Evolutionary conservation across 2,888 invertebrate genomes (phyloP).

Genomic region (Agrochola lota): DNA sequence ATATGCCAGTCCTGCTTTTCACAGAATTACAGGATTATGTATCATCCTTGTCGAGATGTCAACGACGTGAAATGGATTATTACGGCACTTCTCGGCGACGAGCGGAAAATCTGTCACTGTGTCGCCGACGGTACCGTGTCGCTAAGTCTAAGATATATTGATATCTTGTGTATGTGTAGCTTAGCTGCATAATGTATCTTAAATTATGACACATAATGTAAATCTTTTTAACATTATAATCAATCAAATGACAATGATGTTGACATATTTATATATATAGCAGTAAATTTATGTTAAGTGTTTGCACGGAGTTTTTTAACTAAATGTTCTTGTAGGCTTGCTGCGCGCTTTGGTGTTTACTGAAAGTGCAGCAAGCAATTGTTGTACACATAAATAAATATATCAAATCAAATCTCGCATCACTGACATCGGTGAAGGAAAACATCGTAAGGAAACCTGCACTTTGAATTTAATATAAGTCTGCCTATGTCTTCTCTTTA

Average conservation of each 20-base stretch:
- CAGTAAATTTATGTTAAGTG: too few species aligned
- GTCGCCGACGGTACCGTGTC: neutral
- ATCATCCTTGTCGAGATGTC: slow-evolving; percentile 54
- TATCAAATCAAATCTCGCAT: neutral
- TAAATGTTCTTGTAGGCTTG: too few species aligned
- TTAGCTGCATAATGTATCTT: slow-evolving; percentile 21
- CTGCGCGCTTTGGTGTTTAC: too few species aligned
- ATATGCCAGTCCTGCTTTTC: slow-evolving; percentile 14
- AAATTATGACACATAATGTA: neutral
- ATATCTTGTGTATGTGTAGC: slow-evolving; percentile 2
- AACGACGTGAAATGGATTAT: slow-evolving; percentile 55
- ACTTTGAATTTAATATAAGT: too few species aligned
- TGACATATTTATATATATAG: too few species aligned
- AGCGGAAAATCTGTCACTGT: slow-evolving; percentile 53
- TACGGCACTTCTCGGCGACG: slow-evolving; percentile 26
- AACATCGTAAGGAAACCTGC: neutral
- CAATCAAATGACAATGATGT: neutral
- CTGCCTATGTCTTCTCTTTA: too few species aligned
- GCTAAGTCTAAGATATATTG: slow-evolving; percentile 26
- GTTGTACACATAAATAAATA: too few species aligned
- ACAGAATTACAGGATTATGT: slow-evolving; percentile 49
- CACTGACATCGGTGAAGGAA: neutral
- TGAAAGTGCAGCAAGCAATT: too few species aligned
- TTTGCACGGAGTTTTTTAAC: too few species aligned
- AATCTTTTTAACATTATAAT: neutral